These are phyloP conservation scores for Phylloscopus whistleri DNA, from an alignment of 2,113 vertebrate species.

Conservation along the genomic window DNA sequence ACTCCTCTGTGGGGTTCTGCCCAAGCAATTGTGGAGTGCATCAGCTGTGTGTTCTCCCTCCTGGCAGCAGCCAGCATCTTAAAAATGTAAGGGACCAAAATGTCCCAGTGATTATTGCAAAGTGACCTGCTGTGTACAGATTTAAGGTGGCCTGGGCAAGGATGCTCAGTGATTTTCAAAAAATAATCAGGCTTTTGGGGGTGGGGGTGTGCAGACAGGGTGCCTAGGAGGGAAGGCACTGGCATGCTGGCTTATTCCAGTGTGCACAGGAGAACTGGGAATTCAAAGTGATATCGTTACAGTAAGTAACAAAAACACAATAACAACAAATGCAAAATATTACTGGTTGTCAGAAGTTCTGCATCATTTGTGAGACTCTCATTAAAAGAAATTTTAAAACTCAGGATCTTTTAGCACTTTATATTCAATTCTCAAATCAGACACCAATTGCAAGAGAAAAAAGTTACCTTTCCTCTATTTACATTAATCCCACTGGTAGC, in stretches of 20 bases:
- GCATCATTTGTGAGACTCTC: not conserved
- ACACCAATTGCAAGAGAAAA: not conserved
- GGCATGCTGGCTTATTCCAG: not conserved
- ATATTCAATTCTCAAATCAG: not conserved
- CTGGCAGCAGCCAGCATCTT: not conserved
- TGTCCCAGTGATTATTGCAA: not conserved
- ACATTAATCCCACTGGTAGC: not conserved
- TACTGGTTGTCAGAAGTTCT: not conserved
- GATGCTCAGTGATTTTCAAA: not conserved
- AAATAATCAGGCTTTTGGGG: not conserved
- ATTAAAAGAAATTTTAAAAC: not conserved
- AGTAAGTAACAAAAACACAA: not conserved
- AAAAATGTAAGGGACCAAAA: not conserved
- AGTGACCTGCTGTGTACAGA: not conserved
- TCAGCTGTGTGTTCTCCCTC: not conserved
- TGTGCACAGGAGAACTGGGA: not conserved
- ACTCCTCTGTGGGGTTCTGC: not conserved
- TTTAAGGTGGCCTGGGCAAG: not conserved
- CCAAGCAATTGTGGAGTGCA: fast-evolving
- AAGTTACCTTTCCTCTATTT: not conserved
- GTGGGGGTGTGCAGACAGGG: not conserved
- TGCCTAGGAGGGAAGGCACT: not conserved
- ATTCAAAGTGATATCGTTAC: not conserved
- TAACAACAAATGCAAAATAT: not conserved
- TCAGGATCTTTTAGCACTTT: not conserved